These are phyloP conservation scores for Drosophila conformis DNA, from an alignment of 2,888 invertebrate genomes.

Conservation along the genomic window DNA sequence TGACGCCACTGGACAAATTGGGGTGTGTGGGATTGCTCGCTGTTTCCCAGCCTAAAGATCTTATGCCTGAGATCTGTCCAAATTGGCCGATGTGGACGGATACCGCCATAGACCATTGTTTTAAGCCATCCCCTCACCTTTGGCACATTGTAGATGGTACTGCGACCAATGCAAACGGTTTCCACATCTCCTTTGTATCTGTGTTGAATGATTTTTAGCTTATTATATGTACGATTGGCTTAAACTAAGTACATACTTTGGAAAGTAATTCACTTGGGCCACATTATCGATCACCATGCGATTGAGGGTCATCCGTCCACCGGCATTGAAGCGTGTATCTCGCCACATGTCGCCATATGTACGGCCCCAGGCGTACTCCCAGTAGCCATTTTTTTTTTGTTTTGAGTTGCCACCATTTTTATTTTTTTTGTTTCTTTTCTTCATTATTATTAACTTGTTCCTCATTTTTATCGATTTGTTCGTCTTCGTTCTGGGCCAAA, in stretches of 20 bases:
- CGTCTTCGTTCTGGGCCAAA: not conserved
- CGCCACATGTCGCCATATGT: not conserved
- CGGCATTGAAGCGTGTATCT: slow-evolving; percentile 7
- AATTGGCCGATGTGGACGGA: not conserved
- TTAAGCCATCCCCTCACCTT: not conserved
- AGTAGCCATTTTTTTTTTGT: slow-evolving; percentile 2
- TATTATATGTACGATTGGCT: not conserved
- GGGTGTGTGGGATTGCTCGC: slow-evolving; percentile 15
- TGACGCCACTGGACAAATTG: not conserved
- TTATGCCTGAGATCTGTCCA: slow-evolving; percentile 9
- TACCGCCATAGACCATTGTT: not conserved
- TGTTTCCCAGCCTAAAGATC: not conserved
- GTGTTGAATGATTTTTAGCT: not conserved
- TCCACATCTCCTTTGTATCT: not conserved
- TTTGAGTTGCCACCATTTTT: not conserved
- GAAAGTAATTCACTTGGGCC: not conserved
- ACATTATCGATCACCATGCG: not conserved
- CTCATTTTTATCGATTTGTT: not conserved
- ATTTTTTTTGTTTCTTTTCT: not conserved
- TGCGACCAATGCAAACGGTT: not conserved
- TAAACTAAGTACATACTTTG: not conserved
- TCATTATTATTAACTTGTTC: not conserved
- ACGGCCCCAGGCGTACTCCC: not conserved
- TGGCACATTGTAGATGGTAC: slow-evolving; percentile 1
- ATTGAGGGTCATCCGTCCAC: not conserved